Conservation (phyloP, 2,888 invertebrate genomes). For the Ellobium chinense region DNA sequence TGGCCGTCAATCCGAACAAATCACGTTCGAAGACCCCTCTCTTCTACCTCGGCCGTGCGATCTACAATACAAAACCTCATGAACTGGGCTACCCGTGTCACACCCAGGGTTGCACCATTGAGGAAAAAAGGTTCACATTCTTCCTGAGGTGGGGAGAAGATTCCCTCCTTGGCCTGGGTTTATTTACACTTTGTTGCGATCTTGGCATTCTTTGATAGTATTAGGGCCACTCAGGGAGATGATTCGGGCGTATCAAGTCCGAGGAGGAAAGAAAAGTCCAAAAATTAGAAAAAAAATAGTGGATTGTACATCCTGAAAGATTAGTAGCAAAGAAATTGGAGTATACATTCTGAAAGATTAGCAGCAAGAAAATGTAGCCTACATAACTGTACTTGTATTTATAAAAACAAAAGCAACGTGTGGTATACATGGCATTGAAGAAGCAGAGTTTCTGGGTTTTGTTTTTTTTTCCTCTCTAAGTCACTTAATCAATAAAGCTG, state of each 20-base stretch:
- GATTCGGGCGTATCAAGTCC: not conserved
- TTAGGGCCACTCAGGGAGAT: not conserved
- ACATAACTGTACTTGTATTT: too few relatives aligned
- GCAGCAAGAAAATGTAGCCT: too few relatives aligned
- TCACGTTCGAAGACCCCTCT: constrained; percentile 18
- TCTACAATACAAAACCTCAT: not conserved
- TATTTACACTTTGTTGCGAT: constrained; percentile 19
- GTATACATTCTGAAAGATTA: too few relatives aligned
- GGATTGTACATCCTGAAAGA: too few relatives aligned
- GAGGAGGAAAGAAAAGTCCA: too few relatives aligned
- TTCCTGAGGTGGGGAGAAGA: not conserved
- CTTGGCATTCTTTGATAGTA: not conserved
- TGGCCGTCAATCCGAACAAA: not conserved
- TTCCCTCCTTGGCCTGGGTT: not conserved
- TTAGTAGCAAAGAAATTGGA: too few relatives aligned
- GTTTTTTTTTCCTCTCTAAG: too few relatives aligned
- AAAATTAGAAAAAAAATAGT: too few relatives aligned
- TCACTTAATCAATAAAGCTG: too few relatives aligned
- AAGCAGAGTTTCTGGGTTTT: too few relatives aligned
- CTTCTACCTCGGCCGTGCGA: constrained; percentile 3
- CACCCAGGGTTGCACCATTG: not conserved
- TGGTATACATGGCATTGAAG: too few relatives aligned
- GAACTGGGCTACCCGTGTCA: not conserved
- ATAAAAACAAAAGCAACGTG: too few relatives aligned
- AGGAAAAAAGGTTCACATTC: not conserved